Percentiles rank a stretch among this genome's conserved stretches.
Conservation (phyloP, 2,888 invertebrate genomes). For the Diplazon laetatorius region DNA sequence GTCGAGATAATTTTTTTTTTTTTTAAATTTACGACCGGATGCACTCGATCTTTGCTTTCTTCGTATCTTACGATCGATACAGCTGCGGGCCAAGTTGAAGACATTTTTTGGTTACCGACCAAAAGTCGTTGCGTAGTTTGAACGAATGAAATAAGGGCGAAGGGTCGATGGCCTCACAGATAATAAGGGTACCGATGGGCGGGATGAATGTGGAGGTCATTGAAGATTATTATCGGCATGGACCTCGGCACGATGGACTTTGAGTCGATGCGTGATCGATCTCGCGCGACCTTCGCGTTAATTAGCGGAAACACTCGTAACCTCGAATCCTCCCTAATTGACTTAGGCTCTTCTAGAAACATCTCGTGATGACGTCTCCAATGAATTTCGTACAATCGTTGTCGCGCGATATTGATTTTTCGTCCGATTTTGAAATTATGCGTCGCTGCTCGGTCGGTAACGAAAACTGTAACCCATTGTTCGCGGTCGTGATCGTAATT, state of each 20-base stretch:
- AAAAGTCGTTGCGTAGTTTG: too few relatives aligned
- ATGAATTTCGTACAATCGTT: neutral
- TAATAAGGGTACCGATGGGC: neutral
- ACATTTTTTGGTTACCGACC: too few relatives aligned
- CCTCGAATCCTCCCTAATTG: neutral
- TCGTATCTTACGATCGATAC: too few relatives aligned
- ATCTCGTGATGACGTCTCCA: neutral
- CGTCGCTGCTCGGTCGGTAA: neutral
- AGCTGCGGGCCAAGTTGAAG: neutral
- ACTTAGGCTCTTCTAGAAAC: neutral
- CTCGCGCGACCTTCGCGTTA: conserved; percentile 36
- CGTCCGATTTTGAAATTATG: neutral
- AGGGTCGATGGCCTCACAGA: neutral
- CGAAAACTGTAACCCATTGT: too few relatives aligned
- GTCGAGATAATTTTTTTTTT: neutral
- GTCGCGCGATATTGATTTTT: neutral
- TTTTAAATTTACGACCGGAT: neutral
- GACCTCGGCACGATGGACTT: too few relatives aligned
- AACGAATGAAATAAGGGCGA: neutral
- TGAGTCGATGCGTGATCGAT: too few relatives aligned
- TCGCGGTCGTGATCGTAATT: too few relatives aligned
- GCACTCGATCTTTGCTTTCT: neutral
- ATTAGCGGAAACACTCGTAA: neutral
- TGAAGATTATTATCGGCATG: too few relatives aligned
- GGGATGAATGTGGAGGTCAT: too few relatives aligned